Evolutionary conservation across 2,113 vertebrate species (phyloP).

Genomic region (crab-eating macaque (Macaca fascicularis)): DNA sequence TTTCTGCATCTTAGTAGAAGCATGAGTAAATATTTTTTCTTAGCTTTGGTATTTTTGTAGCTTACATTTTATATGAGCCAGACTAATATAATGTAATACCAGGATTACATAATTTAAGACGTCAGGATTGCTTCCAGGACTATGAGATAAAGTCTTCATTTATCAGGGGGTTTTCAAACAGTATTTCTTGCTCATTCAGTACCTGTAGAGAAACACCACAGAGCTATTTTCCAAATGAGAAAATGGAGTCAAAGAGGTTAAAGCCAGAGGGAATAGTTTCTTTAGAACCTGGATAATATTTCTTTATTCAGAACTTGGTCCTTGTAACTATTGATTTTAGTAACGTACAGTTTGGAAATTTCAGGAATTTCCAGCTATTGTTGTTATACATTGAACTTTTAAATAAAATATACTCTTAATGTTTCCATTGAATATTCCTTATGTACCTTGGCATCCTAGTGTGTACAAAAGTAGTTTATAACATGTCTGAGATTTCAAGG

Average conservation of each 20-base stretch:
- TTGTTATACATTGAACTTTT: background rate
- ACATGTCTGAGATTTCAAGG: background rate
- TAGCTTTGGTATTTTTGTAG: slow-evolving; percentile 65
- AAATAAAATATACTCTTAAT: slow-evolving; percentile 32
- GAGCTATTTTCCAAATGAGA: slow-evolving; percentile 53
- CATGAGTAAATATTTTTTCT: slow-evolving; percentile 73
- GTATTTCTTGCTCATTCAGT: slow-evolving; percentile 34
- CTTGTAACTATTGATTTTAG: slow-evolving; percentile 31
- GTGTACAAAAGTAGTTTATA: slow-evolving; percentile 6
- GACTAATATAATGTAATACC: slow-evolving; percentile 64
- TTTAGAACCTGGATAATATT: slow-evolving; percentile 6
- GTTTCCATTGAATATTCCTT: slow-evolving; percentile 26
- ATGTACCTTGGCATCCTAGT: background rate
- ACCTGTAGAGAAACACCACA: slow-evolving; percentile 33
- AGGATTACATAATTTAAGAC: slow-evolving; percentile 64
- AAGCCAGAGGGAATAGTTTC: background rate
- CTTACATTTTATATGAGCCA: slow-evolving; percentile 69
- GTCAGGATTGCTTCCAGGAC: slow-evolving; percentile 56
- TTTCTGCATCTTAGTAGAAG: slow-evolving; percentile 55
- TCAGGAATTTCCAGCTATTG: slow-evolving; percentile 29
- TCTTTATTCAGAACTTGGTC: slow-evolving; percentile 41
- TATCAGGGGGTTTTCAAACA: slow-evolving; percentile 34
- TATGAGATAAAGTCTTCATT: slow-evolving; percentile 62
- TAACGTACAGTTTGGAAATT: slow-evolving; percentile 46
- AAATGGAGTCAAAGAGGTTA: slow-evolving; percentile 50